phyloP scores from a whole-genome alignment of 2,113 vertebrate genomes.

The Trochalopteron elliotii region DNA sequence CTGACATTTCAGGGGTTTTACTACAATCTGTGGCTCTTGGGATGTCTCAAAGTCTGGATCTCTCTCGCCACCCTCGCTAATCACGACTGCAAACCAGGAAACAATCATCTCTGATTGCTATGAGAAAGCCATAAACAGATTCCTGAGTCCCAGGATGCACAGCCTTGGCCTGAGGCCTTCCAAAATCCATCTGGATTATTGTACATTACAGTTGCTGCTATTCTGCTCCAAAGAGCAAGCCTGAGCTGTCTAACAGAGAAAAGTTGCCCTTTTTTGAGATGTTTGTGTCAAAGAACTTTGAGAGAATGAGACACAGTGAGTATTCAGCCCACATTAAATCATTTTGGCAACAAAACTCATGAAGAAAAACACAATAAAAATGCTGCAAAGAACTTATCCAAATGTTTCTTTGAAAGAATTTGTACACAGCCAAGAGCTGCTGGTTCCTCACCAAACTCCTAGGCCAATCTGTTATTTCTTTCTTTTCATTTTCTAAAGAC shows the following conservation, averaged over 20 bases:
- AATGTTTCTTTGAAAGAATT: conserved; percentile 51
- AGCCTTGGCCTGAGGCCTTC: not conserved
- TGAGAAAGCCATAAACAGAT: not conserved
- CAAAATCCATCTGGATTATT: not conserved
- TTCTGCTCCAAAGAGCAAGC: not conserved
- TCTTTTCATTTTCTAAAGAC: not conserved
- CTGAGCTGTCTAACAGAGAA: not conserved
- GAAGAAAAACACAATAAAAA: conserved; percentile 37
- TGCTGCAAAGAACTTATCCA: conserved; percentile 29
- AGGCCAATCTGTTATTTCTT: conserved; percentile 7
- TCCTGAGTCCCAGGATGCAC: not conserved
- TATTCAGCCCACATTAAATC: not conserved
- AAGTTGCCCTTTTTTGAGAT: not conserved
- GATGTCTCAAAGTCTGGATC: not conserved
- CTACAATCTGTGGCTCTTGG: not conserved
- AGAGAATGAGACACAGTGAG: not conserved
- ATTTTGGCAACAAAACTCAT: conserved; percentile 26
- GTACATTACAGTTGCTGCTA: not conserved
- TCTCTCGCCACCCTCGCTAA: not conserved
- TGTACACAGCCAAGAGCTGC: conserved; percentile 33
- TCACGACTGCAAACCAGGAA: not conserved
- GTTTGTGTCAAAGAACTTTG: not conserved
- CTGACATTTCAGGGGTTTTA: not conserved
- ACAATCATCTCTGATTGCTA: rapidly evolving
- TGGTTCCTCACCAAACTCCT: not conserved